A percentile compares a stretch with the other conserved stretches of the same genome.
Evolutionary conservation across 2,113 vertebrate genomes (phyloP).

Genomic region (Rhipidura dahli): DNA sequence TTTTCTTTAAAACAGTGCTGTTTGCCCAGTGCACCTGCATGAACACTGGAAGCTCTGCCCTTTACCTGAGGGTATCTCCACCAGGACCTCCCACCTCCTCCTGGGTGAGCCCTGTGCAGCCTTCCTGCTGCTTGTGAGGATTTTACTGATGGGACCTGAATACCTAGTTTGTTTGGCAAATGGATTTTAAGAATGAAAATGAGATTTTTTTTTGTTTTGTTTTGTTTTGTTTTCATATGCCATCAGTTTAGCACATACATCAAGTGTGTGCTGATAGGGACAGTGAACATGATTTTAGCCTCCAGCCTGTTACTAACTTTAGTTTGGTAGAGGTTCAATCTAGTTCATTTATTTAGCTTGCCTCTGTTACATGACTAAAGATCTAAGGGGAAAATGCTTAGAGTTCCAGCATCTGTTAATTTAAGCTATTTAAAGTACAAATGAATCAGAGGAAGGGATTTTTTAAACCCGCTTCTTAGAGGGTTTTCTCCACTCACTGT

Average conservation of each 20-base stretch:
- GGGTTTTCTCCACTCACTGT: neutral
- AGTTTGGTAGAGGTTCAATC: conserved; percentile 47
- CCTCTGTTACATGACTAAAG: conserved; percentile 24
- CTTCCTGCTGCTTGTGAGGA: neutral
- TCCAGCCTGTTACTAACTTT: conserved; percentile 65
- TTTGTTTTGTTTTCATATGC: conserved; percentile 1
- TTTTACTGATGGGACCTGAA: neutral
- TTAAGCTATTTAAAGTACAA: conserved; percentile 27
- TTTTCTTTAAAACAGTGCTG: neutral
- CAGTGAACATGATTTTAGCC: conserved; percentile 59
- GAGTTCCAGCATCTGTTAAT: conserved; percentile 49
- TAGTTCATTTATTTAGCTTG: conserved; percentile 51
- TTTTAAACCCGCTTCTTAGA: neutral
- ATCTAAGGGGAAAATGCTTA: conserved; percentile 26
- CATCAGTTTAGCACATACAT: conserved; percentile 37
- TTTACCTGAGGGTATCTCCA: neutral
- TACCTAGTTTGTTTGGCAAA: neutral
- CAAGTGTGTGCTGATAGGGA: conserved; percentile 28
- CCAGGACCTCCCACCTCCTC: neutral
- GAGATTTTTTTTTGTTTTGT: neutral
- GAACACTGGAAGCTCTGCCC: neutral
- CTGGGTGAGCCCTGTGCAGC: neutral
- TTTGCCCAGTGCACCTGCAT: neutral
- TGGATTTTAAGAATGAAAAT: conserved; percentile 24
- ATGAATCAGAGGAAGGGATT: neutral